Evolutionary conservation across 1,140 invertebrate genomes (phyloP).

Genomic region (Neotoxoptera formosana): DNA sequence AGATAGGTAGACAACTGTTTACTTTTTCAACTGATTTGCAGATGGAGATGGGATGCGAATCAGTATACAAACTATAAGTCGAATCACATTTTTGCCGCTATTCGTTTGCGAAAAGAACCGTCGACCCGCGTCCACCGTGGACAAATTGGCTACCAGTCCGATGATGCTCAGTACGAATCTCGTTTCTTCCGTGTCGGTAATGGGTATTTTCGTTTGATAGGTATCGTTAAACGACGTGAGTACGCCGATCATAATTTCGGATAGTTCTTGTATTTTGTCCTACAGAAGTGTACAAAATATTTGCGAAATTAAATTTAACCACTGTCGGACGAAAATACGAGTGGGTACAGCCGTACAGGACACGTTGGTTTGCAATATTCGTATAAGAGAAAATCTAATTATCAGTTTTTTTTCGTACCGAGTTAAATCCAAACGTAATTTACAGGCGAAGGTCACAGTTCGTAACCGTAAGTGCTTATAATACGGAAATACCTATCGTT

Average conservation of each 20-base stretch:
- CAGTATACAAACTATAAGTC: not conserved
- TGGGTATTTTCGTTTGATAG: not conserved
- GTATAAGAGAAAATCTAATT: not conserved
- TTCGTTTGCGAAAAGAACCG: not conserved
- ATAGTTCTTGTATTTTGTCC: not conserved
- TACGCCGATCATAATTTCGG: not conserved
- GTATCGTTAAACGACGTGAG: not conserved
- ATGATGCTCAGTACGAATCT: not conserved
- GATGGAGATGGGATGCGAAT: not conserved
- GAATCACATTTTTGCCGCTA: not conserved
- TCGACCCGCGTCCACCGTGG: not conserved
- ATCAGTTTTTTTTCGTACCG: not conserved
- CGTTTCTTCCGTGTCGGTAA: not conserved
- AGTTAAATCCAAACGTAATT: not conserved
- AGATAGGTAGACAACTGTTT: not conserved
- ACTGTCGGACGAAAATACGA: too few relatives aligned
- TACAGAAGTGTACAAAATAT: not conserved
- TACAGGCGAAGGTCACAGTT: not conserved
- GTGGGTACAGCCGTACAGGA: not conserved
- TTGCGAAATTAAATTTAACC: too few relatives aligned
- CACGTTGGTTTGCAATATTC: not conserved
- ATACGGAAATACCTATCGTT: not conserved
- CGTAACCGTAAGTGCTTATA: not conserved
- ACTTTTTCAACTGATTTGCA: conserved; percentile 45
- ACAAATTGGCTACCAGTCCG: conserved; percentile 35